These are phyloP conservation scores for Barnardius zonarius DNA, from an alignment of 2,113 vertebrate species.

Conservation along the genomic window DNA sequence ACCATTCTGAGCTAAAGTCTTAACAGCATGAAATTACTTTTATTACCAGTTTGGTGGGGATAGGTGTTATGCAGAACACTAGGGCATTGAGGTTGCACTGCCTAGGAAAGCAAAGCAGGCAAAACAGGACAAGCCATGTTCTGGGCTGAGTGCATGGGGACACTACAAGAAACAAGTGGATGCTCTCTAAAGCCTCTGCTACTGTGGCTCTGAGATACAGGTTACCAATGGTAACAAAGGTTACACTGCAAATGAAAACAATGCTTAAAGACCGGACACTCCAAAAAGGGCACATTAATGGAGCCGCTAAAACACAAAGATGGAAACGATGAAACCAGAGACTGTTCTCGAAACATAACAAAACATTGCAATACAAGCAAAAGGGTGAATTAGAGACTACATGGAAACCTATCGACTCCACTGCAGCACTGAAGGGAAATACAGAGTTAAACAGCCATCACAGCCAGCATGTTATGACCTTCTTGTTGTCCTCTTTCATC, in stretches of 20 bases:
- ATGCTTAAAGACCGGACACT: not conserved
- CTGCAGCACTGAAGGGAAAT: not conserved
- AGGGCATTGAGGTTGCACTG: not conserved
- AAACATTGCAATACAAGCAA: not conserved
- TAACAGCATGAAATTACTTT: not conserved
- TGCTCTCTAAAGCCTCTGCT: not conserved
- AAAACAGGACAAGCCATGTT: not conserved
- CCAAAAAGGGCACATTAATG: not conserved
- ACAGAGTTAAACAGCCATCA: not conserved
- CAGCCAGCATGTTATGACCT: not conserved
- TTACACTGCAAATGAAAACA: not conserved
- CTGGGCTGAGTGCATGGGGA: not conserved
- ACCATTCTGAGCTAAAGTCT: not conserved
- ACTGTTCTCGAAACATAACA: not conserved
- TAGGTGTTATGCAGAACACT: not conserved
- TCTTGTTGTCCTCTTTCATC: not conserved
- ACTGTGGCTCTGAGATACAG: not conserved
- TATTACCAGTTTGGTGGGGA: not conserved
- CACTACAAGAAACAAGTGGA: rapidly evolving
- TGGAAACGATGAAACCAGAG: not conserved
- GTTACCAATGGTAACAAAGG: not conserved
- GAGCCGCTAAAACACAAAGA: not conserved
- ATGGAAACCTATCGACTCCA: not conserved
- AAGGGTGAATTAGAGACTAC: not conserved
- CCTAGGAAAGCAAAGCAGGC: not conserved